phyloP scores from a whole-genome alignment of 2,888 invertebrate species.

The Philereme transversata region DNA sequence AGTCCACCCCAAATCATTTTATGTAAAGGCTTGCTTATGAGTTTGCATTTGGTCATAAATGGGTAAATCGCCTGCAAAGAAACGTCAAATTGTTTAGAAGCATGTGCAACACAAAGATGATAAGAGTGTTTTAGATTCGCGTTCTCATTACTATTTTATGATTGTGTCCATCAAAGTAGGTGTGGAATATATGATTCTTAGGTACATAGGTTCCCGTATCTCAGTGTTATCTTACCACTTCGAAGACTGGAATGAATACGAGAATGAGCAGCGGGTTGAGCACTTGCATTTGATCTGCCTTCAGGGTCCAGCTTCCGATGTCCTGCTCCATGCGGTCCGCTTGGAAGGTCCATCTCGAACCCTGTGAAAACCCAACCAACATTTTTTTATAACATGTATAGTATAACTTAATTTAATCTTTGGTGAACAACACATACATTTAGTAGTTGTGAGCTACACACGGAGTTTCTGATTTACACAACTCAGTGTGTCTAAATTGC shows the following conservation, averaged over 20 bases:
- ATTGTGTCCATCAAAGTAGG: neutral
- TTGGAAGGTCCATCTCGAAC: slow-evolving; percentile 96
- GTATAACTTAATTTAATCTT: too few relatives aligned
- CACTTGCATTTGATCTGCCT: slow-evolving; percentile 98
- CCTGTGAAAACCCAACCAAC: slow-evolving; percentile 69
- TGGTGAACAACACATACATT: neutral
- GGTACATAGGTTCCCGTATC: too few relatives aligned
- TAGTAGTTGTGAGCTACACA: too few relatives aligned
- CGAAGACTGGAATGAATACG: slow-evolving; percentile 91
- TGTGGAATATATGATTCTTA: neutral
- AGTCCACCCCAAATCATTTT: slow-evolving; percentile 95
- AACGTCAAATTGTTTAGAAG: neutral
- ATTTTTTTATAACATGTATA: too few relatives aligned
- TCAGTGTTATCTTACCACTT: neutral
- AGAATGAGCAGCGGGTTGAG: slow-evolving; percentile 94
- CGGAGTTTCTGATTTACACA: too few relatives aligned
- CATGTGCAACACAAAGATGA: slow-evolving; percentile 7
- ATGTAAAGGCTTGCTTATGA: slow-evolving; percentile 91
- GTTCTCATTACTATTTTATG: neutral
- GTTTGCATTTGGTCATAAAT: slow-evolving; percentile 86
- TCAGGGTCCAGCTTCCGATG: slow-evolving; percentile 88
- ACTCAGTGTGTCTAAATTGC: too few relatives aligned
- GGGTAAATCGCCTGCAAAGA: slow-evolving; percentile 88
- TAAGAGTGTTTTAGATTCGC: neutral
- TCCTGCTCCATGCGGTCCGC: slow-evolving; percentile 94